Evolutionary conservation across 2,888 invertebrate genomes (phyloP).

Genomic region (Pogonocherus hispidulus): DNA sequence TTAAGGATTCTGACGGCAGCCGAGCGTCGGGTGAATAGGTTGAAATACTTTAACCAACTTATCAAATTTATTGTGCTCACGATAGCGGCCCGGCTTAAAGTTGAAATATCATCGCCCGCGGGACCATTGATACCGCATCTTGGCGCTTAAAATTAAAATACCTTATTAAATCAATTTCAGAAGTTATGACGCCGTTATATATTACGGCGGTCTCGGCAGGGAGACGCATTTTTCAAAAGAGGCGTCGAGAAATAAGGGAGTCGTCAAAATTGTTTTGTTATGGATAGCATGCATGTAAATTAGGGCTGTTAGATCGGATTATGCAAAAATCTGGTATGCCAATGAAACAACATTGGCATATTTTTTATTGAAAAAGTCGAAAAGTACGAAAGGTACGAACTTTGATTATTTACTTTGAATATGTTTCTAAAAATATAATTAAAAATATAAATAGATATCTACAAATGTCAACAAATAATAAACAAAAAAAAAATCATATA

Average conservation of each 20-base stretch:
- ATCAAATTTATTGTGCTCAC: conserved; percentile 50
- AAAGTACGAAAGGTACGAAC: too few relatives aligned
- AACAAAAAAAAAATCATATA: too few relatives aligned
- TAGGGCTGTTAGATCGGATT: too few relatives aligned
- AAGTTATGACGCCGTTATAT: conserved; percentile 22
- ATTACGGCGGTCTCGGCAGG: conserved; percentile 3
- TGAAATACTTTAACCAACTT: conserved; percentile 47
- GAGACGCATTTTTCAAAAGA: not conserved
- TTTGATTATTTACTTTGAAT: too few relatives aligned
- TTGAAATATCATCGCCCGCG: conserved; percentile 45
- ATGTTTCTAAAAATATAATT: too few relatives aligned
- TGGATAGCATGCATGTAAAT: not conserved
- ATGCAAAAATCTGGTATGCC: too few relatives aligned
- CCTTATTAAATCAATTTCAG: conserved; percentile 34
- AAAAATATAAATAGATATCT: too few relatives aligned
- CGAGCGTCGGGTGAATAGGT: conserved; percentile 36
- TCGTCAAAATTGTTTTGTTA: not conserved
- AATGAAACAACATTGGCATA: too few relatives aligned
- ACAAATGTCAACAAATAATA: too few relatives aligned
- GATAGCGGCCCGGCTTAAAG: conserved; percentile 46
- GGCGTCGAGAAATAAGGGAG: too few relatives aligned
- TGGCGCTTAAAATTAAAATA: conserved; percentile 38
- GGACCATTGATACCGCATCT: conserved; percentile 44
- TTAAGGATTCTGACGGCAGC: conserved; percentile 15
- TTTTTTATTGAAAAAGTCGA: too few relatives aligned